A percentile compares a stretch with the other conserved stretches of the same genome.
phyloP scores from a whole-genome alignment of 2,888 invertebrate genomes.

The Beris morrisii region DNA sequence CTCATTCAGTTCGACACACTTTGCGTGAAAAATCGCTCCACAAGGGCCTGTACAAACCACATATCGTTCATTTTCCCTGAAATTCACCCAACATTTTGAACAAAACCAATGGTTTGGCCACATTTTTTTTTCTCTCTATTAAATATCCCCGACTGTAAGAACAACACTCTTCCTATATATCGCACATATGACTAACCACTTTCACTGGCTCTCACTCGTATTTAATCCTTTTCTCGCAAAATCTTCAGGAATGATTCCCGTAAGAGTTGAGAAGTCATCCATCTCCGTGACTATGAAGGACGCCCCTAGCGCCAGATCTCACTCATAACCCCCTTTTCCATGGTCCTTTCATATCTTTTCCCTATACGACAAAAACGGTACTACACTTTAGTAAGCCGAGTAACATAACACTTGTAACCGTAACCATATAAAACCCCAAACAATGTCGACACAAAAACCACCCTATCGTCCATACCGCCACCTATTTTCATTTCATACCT shows the following conservation, averaged over 20 bases:
- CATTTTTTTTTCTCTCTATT: not conserved
- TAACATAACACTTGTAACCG: not conserved
- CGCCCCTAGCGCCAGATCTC: too few relatives aligned
- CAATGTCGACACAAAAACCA: not conserved
- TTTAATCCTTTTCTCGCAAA: not conserved
- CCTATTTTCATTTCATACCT: not conserved
- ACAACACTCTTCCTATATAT: not conserved
- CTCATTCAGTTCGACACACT: constrained; percentile 44
- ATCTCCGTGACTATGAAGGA: too few relatives aligned
- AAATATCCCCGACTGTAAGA: too few relatives aligned
- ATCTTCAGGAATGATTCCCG: too few relatives aligned
- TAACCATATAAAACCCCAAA: not conserved
- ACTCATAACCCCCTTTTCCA: too few relatives aligned
- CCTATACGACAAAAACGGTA: too few relatives aligned
- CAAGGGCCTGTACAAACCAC: constrained; percentile 52
- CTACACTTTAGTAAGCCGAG: too few relatives aligned
- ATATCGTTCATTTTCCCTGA: constrained; percentile 45
- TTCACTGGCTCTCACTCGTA: not conserved
- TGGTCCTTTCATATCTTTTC: too few relatives aligned
- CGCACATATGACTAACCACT: not conserved
- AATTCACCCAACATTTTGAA: constrained; percentile 55
- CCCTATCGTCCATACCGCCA: not conserved
- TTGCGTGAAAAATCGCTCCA: constrained; percentile 48
- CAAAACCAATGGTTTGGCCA: constrained; percentile 40
- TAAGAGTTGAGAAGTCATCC: too few relatives aligned